Evolutionary conservation across 2,113 vertebrate species (phyloP).

Genomic region (Lethenteron camtschaticum): DNA sequence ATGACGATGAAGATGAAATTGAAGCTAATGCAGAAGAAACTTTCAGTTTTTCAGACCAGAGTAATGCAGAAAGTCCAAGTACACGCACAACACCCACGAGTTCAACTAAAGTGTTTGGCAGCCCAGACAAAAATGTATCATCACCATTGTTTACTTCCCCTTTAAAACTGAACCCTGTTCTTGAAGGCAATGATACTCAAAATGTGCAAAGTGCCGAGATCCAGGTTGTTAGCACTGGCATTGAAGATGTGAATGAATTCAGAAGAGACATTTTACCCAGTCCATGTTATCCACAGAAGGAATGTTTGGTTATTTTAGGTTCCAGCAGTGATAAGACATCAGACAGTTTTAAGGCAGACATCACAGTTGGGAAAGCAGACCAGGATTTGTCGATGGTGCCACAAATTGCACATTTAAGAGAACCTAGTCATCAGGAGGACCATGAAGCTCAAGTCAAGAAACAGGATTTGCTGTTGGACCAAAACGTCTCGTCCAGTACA

Average conservation of each 20-base stretch:
- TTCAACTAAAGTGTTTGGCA: not conserved
- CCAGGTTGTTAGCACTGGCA: too few relatives aligned
- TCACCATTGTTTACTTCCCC: not conserved
- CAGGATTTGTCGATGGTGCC: too few relatives aligned
- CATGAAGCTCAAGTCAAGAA: not conserved
- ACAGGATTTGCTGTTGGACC: not conserved
- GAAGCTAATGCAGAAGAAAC: not conserved
- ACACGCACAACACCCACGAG: not conserved
- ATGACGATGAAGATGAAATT: conserved; percentile 3
- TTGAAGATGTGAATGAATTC: too few relatives aligned
- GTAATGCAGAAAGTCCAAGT: not conserved
- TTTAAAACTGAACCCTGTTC: not conserved
- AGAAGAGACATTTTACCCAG: too few relatives aligned
- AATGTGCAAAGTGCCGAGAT: not conserved
- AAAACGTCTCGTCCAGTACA: not conserved
- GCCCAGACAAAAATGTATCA: not conserved
- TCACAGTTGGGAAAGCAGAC: too few relatives aligned
- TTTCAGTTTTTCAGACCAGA: not conserved
- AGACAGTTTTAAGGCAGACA: too few relatives aligned
- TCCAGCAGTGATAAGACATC: too few relatives aligned
- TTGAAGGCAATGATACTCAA: not conserved
- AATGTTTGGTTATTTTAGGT: too few relatives aligned
- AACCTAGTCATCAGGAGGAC: not conserved
- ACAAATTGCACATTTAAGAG: too few relatives aligned
- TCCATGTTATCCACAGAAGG: too few relatives aligned